These are phyloP conservation scores for Clanis bilineata DNA, from an alignment of 2,888 invertebrate genomes.

Conservation along the genomic window DNA sequence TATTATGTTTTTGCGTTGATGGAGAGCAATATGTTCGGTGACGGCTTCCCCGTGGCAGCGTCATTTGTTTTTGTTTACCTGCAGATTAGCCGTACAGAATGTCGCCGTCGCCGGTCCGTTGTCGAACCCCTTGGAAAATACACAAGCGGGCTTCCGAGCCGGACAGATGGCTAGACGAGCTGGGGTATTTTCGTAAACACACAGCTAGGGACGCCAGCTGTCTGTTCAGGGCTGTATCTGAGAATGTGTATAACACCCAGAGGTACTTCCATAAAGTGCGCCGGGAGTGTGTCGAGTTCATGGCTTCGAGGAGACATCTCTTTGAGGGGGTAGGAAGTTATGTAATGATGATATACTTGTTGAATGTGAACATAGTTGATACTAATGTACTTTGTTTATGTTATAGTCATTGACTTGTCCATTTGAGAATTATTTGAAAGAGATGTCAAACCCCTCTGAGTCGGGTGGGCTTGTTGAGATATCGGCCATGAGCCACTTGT, in stretches of 20 bases:
- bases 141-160: conserved; percentile 76
- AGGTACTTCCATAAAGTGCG: conserved; percentile 88
- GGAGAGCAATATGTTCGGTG: conserved; percentile 26
- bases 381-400: conserved; percentile 50
- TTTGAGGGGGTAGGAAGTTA: conserved; percentile 83
- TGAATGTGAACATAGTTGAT: conserved; percentile 20
- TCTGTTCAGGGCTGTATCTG: conserved; percentile 93
- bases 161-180: conserved; percentile 90
- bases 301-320: conserved; percentile 83
- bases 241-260: conserved; percentile 88
- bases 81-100: conserved; percentile 72
- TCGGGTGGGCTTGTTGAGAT: conserved; percentile 87
- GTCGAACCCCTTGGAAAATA: conserved; percentile 75
- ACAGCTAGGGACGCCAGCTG: conserved; percentile 94
- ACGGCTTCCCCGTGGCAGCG: conserved; percentile 42
- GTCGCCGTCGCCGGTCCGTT: conserved; percentile 74
- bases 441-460: conserved; percentile 86
- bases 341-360: conserved; percentile 30
- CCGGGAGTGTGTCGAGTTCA: conserved; percentile 87
- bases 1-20: conserved; percentile 24
- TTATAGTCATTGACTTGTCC: conserved; percentile 84
- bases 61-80: conserved; percentile 80
- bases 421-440: conserved; percentile 85
- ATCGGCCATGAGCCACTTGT: conserved; percentile 86
- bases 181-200: conserved; percentile 93